Evolutionary conservation across 2,113 vertebrate genomes (phyloP).

Genomic region (Zapornia atra): DNA sequence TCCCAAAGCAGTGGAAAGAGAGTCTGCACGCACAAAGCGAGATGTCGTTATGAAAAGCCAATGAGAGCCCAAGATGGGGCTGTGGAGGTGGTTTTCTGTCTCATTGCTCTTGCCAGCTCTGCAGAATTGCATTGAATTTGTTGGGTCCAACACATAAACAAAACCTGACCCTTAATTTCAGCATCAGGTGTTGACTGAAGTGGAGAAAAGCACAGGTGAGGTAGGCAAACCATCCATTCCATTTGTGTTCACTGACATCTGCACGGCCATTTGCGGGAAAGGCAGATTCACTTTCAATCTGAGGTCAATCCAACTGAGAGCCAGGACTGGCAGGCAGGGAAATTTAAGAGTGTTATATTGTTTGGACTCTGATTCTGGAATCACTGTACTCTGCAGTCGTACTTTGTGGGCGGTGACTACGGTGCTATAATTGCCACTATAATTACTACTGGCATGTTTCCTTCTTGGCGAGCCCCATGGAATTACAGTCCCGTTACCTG

Average conservation of each 20-base stretch:
- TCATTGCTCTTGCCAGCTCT: not conserved
- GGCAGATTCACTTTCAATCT: not conserved
- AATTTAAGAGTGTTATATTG: not conserved
- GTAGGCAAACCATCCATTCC: not conserved
- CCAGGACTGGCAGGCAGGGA: not conserved
- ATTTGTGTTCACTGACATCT: not conserved
- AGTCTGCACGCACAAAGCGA: accelerated
- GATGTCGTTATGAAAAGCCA: not conserved
- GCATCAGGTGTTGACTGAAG: not conserved
- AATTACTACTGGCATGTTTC: conserved; percentile 61
- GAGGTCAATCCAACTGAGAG: not conserved
- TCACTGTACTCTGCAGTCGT: not conserved
- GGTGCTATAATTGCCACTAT: conserved; percentile 63
- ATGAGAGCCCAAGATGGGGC: not conserved
- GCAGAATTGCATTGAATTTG: not conserved
- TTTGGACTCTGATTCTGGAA: conserved; percentile 49
- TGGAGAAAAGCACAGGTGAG: not conserved
- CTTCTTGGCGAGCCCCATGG: conserved; percentile 37
- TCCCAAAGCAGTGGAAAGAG: not conserved
- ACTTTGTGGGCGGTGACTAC: conserved; percentile 58
- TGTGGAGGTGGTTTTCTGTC: not conserved
- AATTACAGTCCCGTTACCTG: conserved; percentile 53
- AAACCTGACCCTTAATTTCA: not conserved
- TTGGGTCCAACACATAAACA: not conserved
- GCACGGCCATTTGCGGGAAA: not conserved